Conservation (phyloP, 2,888 invertebrate species). For the Eretmocerus hayati region DNA sequence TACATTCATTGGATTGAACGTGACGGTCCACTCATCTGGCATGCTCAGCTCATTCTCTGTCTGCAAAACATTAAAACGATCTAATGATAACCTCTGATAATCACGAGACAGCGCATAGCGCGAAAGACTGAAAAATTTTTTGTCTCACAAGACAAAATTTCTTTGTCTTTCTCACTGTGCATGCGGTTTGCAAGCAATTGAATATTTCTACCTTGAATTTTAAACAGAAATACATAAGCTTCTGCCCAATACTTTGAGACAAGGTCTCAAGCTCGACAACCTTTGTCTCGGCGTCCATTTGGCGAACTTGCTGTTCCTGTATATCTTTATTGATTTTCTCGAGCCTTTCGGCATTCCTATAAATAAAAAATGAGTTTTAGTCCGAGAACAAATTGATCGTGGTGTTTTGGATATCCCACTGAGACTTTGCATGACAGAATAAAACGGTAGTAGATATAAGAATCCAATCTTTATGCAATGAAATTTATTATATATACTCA, state of each 20-base stretch:
- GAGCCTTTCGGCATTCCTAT: slow-evolving; percentile 66
- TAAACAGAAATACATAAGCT: slow-evolving; percentile 26
- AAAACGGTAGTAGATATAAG: too few relatives aligned
- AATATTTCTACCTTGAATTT: slow-evolving; percentile 35
- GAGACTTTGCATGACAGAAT: too few relatives aligned
- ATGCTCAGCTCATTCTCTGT: slow-evolving; percentile 45
- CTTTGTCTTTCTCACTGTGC: too few relatives aligned
- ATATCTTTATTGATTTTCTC: slow-evolving; percentile 59
- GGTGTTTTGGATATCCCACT: too few relatives aligned
- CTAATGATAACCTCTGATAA: too few relatives aligned
- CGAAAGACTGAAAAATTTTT: too few relatives aligned
- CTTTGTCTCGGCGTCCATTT: slow-evolving; percentile 29
- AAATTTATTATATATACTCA: slow-evolving; percentile 44
- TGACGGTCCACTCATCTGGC: slow-evolving; percentile 42
- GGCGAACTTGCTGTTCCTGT: slow-evolving; percentile 47
- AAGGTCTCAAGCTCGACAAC: slow-evolving; percentile 4
- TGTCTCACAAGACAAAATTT: too few relatives aligned
- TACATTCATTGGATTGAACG: slow-evolving; percentile 41
- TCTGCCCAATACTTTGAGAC: neutral
- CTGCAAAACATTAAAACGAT: too few relatives aligned
- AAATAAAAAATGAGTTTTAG: slow-evolving; percentile 22
- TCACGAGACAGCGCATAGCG: too few relatives aligned
- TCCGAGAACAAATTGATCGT: neutral
- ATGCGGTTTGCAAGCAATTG: too few relatives aligned
- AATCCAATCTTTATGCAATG: neutral